Percentiles rank a stretch among this genome's conserved stretches.
Conservation (phyloP, 2,797 vertebrate genomes). For the Danio tinwini region DNA sequence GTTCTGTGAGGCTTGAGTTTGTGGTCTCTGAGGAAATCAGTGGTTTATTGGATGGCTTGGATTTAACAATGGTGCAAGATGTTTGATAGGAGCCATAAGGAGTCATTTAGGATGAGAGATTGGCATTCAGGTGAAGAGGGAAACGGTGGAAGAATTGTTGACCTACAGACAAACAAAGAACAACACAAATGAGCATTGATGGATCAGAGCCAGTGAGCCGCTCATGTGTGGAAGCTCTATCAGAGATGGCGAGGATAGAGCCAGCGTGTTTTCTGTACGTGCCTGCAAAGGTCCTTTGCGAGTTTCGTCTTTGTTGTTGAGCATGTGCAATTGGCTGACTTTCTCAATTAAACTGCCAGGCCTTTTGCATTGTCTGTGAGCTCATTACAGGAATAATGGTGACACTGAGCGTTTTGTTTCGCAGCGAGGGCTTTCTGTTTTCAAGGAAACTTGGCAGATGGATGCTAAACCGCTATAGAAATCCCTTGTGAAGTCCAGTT, state of each 20-base stretch:
- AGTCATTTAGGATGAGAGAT: background rate
- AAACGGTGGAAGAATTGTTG: background rate
- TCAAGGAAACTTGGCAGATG: conserved; percentile 57
- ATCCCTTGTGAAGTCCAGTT: conserved; percentile 65
- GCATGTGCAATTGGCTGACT: conserved; percentile 69
- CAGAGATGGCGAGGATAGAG: background rate
- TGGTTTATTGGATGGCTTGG: conserved; percentile 30
- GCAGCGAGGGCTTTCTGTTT: conserved; percentile 48
- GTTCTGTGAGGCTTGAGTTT: conserved; percentile 25
- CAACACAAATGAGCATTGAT: conserved; percentile 5
- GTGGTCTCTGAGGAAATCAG: conserved; percentile 33
- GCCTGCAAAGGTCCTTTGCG: background rate
- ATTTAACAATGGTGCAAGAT: conserved; percentile 10
- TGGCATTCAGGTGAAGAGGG: conserved; percentile 2
- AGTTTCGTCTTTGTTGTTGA: conserved; percentile 61
- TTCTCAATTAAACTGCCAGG: conserved; percentile 58
- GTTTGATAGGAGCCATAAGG: conserved; percentile 19
- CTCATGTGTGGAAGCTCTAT: conserved; percentile 19
- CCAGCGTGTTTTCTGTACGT: background rate
- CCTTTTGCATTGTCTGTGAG: conserved; percentile 66
- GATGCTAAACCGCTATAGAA: conserved; percentile 48
- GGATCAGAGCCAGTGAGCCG: background rate
- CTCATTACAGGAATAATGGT: conserved; percentile 73
- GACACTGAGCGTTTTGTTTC: conserved; percentile 64
- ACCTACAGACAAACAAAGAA: background rate